phyloP scores from a whole-genome alignment of 2,113 vertebrate species.

The Colossoma macropomum region DNA sequence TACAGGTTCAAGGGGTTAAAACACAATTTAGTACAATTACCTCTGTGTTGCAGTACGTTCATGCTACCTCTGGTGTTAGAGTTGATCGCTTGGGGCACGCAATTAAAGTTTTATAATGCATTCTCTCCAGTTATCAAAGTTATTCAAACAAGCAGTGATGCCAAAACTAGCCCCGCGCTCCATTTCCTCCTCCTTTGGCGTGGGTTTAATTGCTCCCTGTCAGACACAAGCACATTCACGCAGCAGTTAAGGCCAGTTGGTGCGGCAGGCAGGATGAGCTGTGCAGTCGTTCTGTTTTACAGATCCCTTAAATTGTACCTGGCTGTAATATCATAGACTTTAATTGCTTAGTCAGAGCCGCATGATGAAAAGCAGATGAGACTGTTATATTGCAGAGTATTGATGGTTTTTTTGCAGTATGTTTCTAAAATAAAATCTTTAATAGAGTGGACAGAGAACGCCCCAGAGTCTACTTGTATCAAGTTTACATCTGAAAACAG shows the following conservation, averaged over 20 bases:
- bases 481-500: background rate
- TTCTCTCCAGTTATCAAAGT: background rate
- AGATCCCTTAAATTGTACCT: constrained; percentile 39
- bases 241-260: constrained; percentile 3
- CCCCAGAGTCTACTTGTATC: background rate
- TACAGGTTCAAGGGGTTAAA: background rate
- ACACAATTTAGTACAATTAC: background rate
- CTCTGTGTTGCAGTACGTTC: background rate
- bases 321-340: constrained; percentile 10
- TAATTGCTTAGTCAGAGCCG: constrained; percentile 3
- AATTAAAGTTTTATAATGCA: background rate
- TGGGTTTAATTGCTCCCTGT: constrained; percentile 5
- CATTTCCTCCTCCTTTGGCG: background rate
- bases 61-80: background rate
- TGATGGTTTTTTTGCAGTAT: background rate
- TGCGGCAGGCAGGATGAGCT: background rate
- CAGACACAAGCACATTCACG: background rate
- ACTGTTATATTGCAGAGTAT: background rate
- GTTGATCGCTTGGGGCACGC: background rate
- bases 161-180: background rate
- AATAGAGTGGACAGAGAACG: background rate
- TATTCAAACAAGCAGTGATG: background rate
- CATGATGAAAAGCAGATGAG: background rate
- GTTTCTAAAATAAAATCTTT: background rate
- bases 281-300: constrained; percentile 26